A percentile compares a stretch with the other conserved stretches of the same genome.
phyloP scores from a whole-genome alignment of 2,888 invertebrate genomes.

The Drosophila demipolita region DNA sequence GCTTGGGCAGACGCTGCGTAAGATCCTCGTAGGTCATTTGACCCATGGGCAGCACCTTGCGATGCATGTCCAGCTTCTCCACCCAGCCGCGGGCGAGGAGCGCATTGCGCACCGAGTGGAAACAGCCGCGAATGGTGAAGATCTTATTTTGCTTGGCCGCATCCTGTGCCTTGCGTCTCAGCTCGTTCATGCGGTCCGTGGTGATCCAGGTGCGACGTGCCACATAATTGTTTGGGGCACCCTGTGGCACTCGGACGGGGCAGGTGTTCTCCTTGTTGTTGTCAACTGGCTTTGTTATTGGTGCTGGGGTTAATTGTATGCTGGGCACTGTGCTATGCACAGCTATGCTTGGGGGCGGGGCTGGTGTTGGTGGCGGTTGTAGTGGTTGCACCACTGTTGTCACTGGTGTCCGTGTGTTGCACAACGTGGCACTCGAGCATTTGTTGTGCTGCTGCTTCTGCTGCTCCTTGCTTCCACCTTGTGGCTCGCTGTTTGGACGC shows the following conservation, averaged over 20 bases:
- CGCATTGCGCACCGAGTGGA: slow-evolving; percentile 89
- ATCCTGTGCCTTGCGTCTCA: slow-evolving; percentile 88
- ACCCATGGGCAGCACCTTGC: slow-evolving; percentile 78
- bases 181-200: slow-evolving; percentile 88
- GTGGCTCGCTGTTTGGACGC: slow-evolving; percentile 73
- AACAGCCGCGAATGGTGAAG: slow-evolving; percentile 90
- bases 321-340: slow-evolving; percentile 56
- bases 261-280: slow-evolving; percentile 58
- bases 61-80: slow-evolving; percentile 84
- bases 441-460: slow-evolving; percentile 45
- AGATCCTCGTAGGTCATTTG: slow-evolving; percentile 84
- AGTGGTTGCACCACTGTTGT: slow-evolving; percentile 39
- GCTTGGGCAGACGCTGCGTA: slow-evolving; percentile 83
- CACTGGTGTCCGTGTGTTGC: slow-evolving; percentile 35
- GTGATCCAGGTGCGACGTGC: slow-evolving; percentile 86
- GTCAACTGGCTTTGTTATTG: slow-evolving; percentile 3
- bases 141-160: slow-evolving; percentile 89
- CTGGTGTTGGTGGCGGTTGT: slow-evolving; percentile 34
- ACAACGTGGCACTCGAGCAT: slow-evolving; percentile 62
- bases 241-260: slow-evolving; percentile 28
- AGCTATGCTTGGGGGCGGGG: slow-evolving; percentile 25
- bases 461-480: slow-evolving; percentile 39
- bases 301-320: slow-evolving; percentile 64
- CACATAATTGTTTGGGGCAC: slow-evolving; percentile 77
- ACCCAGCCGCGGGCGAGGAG: slow-evolving; percentile 90